These are phyloP conservation scores for Cyphomyrmex costatus DNA, from an alignment of 1,140 invertebrate species.

Conservation along the genomic window DNA sequence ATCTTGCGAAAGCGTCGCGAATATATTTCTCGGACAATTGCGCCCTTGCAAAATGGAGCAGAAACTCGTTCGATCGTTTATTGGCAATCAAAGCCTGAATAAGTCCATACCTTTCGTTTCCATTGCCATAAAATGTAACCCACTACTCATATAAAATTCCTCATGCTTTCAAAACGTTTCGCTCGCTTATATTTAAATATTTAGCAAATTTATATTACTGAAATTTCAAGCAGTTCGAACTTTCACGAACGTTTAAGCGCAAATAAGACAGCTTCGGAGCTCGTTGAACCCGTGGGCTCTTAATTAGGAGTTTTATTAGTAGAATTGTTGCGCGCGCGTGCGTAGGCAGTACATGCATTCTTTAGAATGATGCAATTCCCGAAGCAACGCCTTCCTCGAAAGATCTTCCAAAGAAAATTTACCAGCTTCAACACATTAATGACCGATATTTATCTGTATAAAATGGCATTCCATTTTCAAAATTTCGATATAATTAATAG, in stretches of 20 bases:
- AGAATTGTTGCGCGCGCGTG: conserved; percentile 71
- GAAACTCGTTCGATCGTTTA: conserved; percentile 54
- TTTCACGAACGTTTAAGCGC: conserved; percentile 27
- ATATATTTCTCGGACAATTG: conserved; percentile 42
- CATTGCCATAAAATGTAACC: background rate
- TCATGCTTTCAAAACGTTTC: background rate
- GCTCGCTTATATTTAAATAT: background rate
- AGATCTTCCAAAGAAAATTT: conserved; percentile 16
- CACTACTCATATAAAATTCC: conserved; percentile 4
- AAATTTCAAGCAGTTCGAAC: background rate
- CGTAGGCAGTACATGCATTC: conserved; percentile 70
- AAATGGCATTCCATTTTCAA: too few relatives aligned
- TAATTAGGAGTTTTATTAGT: conserved; percentile 74
- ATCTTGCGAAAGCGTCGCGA: conserved; percentile 48
- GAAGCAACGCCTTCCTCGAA: conserved; percentile 16
- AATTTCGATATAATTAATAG: too few relatives aligned
- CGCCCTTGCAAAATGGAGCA: conserved; percentile 44
- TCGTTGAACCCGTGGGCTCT: conserved; percentile 65
- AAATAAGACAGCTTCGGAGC: conserved; percentile 32
- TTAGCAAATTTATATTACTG: background rate
- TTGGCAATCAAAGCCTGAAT: conserved; percentile 40
- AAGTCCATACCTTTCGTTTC: background rate
- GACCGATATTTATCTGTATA: background rate
- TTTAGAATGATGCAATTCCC: conserved; percentile 56
- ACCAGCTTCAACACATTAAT: background rate